A percentile compares a stretch with the other conserved stretches of the same genome.
These are phyloP conservation scores for Neogale vison DNA, from an alignment of 2,113 vertebrate genomes.

Conservation along the genomic window DNA sequence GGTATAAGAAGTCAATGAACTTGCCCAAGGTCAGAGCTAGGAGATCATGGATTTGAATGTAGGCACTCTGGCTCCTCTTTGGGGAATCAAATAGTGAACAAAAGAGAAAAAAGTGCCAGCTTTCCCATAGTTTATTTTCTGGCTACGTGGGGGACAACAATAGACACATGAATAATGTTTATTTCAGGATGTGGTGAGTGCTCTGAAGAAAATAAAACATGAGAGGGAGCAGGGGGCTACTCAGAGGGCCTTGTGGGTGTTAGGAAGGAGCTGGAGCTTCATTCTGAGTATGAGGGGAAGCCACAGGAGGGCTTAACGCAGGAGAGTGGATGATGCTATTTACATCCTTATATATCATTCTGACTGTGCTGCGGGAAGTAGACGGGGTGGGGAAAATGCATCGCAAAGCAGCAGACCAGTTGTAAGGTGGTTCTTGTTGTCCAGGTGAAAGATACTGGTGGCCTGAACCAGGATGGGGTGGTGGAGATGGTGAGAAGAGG, in stretches of 20 bases:
- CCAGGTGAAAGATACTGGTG: not conserved
- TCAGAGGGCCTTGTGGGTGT: not conserved
- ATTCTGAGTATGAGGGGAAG: not conserved
- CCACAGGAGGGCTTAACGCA: not conserved
- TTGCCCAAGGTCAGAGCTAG: not conserved
- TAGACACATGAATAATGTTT: not conserved
- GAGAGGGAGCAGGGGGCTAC: not conserved
- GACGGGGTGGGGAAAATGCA: not conserved
- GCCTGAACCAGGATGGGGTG: not conserved
- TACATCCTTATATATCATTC: not conserved
- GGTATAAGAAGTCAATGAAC: not conserved
- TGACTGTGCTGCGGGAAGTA: not conserved
- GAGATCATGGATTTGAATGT: not conserved
- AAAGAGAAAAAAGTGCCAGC: not conserved
- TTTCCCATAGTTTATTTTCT: not conserved
- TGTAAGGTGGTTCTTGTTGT: not conserved
- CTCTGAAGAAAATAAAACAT: not conserved
- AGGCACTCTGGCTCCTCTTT: not conserved
- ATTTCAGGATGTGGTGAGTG: not conserved
- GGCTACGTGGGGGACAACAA: not conserved
- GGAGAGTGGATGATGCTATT: not conserved
- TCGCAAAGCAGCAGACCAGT: not conserved
- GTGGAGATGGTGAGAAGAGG: not conserved
- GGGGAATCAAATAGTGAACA: not conserved
- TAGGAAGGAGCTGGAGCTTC: not conserved